These are phyloP conservation scores for Vandiemenella viatica DNA, from an alignment of 2,888 invertebrate genomes.

Conservation along the genomic window DNA sequence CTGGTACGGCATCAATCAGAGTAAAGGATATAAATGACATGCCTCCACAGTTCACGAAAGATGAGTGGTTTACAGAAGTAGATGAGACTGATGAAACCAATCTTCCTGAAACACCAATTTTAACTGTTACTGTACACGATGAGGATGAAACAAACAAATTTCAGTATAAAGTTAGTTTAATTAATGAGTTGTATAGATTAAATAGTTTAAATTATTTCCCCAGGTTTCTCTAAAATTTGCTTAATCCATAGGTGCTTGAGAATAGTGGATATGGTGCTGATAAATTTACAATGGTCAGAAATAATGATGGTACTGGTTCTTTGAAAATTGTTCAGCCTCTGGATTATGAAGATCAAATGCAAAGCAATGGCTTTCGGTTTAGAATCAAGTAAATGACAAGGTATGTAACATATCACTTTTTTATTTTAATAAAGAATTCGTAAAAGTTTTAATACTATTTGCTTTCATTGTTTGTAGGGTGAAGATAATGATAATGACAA, in stretches of 20 bases:
- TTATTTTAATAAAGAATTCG: background rate
- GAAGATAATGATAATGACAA: constrained; percentile 94
- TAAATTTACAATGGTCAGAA: constrained; percentile 92
- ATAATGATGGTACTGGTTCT: constrained; percentile 89
- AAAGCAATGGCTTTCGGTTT: constrained; percentile 89
- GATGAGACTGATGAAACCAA: constrained; percentile 89
- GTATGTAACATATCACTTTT: constrained; percentile 20
- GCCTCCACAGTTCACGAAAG: constrained; percentile 92
- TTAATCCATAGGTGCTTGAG: constrained; percentile 49
- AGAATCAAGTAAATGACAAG: constrained; percentile 84
- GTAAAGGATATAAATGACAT: constrained; percentile 97
- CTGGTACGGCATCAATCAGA: constrained; percentile 87
- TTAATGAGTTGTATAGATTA: constrained; percentile 19
- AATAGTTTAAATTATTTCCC: constrained; percentile 3
- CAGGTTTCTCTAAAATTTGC: background rate
- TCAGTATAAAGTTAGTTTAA: constrained; percentile 57
- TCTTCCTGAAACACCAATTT: constrained; percentile 83
- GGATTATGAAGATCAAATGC: constrained; percentile 87
- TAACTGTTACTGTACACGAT: constrained; percentile 88
- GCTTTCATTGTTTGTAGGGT: constrained; percentile 34
- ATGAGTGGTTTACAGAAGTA: constrained; percentile 90
- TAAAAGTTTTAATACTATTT: background rate
- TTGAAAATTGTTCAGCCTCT: constrained; percentile 88
- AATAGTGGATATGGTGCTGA: constrained; percentile 91
- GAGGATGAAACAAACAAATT: constrained; percentile 94